Percentiles rank a stretch among this genome's conserved stretches.
These are phyloP conservation scores for Drosophila mercatorum DNA, from an alignment of 2,888 invertebrate species.

Conservation along the genomic window DNA sequence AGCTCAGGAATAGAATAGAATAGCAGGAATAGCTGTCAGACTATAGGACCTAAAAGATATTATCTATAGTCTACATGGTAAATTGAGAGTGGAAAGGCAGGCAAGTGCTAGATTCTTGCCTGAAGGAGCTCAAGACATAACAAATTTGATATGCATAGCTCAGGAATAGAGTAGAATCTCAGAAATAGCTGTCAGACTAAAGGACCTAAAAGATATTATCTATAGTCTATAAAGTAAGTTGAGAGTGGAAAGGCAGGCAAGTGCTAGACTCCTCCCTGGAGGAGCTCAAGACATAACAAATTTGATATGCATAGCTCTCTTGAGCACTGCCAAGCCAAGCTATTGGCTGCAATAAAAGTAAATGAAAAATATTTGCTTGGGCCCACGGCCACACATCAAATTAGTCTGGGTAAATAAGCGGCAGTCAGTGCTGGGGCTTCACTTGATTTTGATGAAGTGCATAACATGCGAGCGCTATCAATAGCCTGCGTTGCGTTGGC, in stretches of 20 bases:
- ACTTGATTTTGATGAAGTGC: neutral
- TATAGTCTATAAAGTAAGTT: neutral
- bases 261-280: too few species aligned
- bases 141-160: neutral
- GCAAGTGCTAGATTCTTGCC: too few species aligned
- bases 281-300: neutral
- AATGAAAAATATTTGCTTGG: neutral
- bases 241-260: neutral
- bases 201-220: too few species aligned
- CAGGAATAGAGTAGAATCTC: too few species aligned
- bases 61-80: neutral
- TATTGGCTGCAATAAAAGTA: neutral
- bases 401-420: constrained; percentile 5
- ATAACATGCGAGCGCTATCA: neutral
- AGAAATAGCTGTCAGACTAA: too few species aligned
- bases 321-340: too few species aligned
- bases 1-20: too few species aligned
- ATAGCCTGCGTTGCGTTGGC: neutral
- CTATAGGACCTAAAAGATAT: too few species aligned
- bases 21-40: too few species aligned
- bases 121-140: neutral
- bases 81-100: neutral
- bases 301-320: neutral
- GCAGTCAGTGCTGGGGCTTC: neutral
- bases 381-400: neutral